Conservation (phyloP, 2,113 vertebrate genomes). For the Damaliscus lunatus region DNA sequence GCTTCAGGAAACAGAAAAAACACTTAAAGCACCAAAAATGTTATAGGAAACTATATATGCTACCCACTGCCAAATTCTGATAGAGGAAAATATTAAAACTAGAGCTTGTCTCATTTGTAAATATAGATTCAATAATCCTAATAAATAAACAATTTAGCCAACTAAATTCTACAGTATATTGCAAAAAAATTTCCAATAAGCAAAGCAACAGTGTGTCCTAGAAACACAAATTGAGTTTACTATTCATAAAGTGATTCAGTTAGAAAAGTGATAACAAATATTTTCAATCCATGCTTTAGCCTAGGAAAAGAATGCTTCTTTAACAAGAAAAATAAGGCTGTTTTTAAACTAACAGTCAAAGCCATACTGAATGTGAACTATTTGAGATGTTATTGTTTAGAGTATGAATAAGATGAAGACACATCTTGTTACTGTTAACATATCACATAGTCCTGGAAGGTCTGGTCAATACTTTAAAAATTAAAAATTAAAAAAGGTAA, state of each 20-base stretch:
- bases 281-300: neutral
- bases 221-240: neutral
- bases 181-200: neutral
- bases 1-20: neutral
- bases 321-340: neutral
- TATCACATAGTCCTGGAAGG: neutral
- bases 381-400: neutral
- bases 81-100: neutral
- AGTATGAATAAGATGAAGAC: neutral
- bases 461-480: neutral
- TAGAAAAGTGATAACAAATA: neutral
- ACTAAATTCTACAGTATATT: neutral
- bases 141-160: neutral
- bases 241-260: conserved; percentile 1
- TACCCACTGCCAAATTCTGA: neutral
- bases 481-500: neutral
- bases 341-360: neutral
- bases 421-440: neutral
- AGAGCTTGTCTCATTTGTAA: neutral
- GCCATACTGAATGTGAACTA: neutral
- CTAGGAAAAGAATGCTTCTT: neutral
- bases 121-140: neutral
- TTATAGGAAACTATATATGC: conserved; percentile 34
- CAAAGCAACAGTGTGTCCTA: neutral
- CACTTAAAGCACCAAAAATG: neutral